Evolutionary conservation across 2,113 vertebrate species (phyloP).

Genomic region (Forbesichthys agassizii): DNA sequence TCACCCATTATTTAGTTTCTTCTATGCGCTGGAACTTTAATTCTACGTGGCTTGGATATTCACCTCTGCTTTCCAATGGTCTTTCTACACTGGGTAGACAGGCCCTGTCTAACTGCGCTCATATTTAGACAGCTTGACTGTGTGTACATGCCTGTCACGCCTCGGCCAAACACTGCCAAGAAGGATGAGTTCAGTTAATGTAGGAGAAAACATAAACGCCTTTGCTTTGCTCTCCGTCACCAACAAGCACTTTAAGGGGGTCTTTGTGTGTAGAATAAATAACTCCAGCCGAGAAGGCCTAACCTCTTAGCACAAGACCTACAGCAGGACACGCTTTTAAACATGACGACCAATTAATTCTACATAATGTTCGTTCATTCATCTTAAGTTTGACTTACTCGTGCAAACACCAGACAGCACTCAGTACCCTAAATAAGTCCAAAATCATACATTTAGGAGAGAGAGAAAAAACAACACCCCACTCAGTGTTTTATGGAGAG

Average conservation of each 20-base stretch:
- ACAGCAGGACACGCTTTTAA: conserved; percentile 5
- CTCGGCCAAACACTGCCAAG: conserved; percentile 66
- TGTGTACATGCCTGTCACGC: conserved; percentile 76
- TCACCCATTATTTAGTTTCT: conserved; percentile 5
- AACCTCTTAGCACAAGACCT: conserved; percentile 2
- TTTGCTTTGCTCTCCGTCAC: conserved; percentile 28
- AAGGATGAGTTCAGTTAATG: conserved; percentile 73
- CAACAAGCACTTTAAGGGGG: conserved; percentile 30
- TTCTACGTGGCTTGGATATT: conserved; percentile 35
- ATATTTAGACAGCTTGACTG: conserved; percentile 80
- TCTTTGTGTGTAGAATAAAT: conserved; percentile 10
- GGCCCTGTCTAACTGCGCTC: too few species aligned
- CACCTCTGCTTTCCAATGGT: conserved; percentile 38
- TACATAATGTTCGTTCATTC: background rate
- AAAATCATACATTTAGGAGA: background rate
- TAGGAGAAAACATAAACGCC: conserved; percentile 58
- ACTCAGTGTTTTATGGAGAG: conserved; percentile 40
- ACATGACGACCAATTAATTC: background rate
- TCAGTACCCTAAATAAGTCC: background rate
- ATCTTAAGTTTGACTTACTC: background rate
- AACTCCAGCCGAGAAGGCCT: conserved; percentile 1
- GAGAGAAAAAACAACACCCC: background rate
- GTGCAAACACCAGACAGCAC: background rate
- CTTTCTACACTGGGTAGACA: conserved; percentile 28
- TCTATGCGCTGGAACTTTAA: conserved; percentile 40